Percentiles rank a stretch among this genome's conserved stretches.
These are phyloP conservation scores for Pelobates fuscus DNA, from an alignment of 2,113 vertebrate species.

Conservation along the genomic window DNA sequence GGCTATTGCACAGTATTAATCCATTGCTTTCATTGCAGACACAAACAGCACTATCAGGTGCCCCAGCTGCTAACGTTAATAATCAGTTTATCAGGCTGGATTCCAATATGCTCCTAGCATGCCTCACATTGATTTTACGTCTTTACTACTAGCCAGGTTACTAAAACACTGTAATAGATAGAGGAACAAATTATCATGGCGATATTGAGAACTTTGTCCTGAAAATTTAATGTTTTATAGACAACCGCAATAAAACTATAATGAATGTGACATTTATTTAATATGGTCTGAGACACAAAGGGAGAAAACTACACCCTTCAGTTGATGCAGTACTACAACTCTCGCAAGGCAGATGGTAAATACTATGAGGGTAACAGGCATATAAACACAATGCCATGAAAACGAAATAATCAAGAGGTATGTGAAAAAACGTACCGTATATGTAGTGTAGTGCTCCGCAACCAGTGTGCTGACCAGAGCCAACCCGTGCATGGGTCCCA, in stretches of 20 bases:
- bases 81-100: background rate
- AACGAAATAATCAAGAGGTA: no score
- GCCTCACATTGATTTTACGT: background rate
- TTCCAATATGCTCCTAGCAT: conserved; percentile 6
- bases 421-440: no score
- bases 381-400: no score
- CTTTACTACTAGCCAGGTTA: background rate
- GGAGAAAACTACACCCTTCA: no score
- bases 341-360: no score
- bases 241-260: background rate
- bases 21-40: background rate
- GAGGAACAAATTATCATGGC: background rate
- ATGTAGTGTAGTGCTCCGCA: no score
- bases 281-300: no score
- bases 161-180: background rate
- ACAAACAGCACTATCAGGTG: background rate
- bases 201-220: background rate
- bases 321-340: no score
- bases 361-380: no score
- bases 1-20: no score
- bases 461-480: no score
- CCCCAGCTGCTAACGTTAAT: background rate
- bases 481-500: no score
- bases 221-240: background rate
- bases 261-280: background rate